Base-by-base conservation (phyloP, 2,888 invertebrate species). In the Smittia aterrima region DNA sequence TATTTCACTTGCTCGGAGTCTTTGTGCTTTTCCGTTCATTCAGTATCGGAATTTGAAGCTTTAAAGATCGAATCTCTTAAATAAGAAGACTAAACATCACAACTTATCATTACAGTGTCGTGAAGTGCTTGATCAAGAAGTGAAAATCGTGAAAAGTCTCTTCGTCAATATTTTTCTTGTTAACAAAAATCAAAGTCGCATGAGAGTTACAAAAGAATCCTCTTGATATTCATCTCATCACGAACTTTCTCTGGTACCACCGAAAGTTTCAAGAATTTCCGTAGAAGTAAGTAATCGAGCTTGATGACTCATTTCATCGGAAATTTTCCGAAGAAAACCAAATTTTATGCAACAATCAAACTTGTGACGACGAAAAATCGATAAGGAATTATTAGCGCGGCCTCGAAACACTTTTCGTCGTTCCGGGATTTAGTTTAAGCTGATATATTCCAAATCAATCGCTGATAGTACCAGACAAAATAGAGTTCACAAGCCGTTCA, bases 181-280 rank as follows among this genome's bases (percentile, higher is more conserved):
- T 3, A 47, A 47, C 47, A 2, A n/a, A 47, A 47, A 47, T 9
- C 3, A n/a, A 64, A 64, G 9, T 64, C 27, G 64, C 64, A 64
- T 64, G 64, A 64, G n/a, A 9, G 25, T 16, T 11, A 24, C 25
- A 13, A 64, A 64, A 11, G 64, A 64, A 64, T 20, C 9, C 3
- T 64, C 20, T 7, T 64, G 64, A 64, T 27, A 27, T 9, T 13
- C 64, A n/a, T n/a, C 25, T 3, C 25, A 20, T 27, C 25, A 25
- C 22, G 27, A 64, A 13, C 16, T 64, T 64, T 27, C 25, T 1
- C 13, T n/a, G 11, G 22, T 27, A 25, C 2, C 24, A 13, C 3
- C 4, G 16, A 64, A 64, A 64, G 27, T 27, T 64, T 64, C 64
- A 27, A 64, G 64, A 64, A 64, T 64, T 64, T 9, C 64, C 7